Conservation (phyloP, 2,888 invertebrate species). For the Crossocerus cetratus region DNA sequence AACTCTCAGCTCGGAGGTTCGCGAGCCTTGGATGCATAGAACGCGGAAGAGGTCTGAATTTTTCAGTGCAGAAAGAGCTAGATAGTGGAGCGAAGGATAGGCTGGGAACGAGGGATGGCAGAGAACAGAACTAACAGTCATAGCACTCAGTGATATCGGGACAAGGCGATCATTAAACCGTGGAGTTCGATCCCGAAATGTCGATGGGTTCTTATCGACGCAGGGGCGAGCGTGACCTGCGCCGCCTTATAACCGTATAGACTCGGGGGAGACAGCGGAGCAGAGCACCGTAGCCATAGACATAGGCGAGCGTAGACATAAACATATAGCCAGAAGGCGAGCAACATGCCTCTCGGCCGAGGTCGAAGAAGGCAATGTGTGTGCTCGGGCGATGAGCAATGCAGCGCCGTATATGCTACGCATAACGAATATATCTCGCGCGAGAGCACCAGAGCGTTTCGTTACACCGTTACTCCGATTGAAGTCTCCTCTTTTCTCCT, state of each 20-base stretch:
- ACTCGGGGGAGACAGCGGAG: background rate
- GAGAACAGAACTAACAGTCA: background rate
- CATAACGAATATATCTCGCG: slow-evolving; percentile 60
- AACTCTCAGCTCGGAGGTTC: no score
- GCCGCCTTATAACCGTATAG: slow-evolving; percentile 33
- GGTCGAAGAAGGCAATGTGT: no score
- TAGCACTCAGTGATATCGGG: background rate
- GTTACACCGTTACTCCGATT: slow-evolving; percentile 67
- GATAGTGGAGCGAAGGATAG: background rate
- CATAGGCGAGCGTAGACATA: no score
- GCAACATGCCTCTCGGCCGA: no score
- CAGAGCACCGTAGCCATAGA: slow-evolving; percentile 9
- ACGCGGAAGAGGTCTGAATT: background rate
- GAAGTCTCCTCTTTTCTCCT: slow-evolving; percentile 49
- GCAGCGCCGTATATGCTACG: slow-evolving; percentile 33
- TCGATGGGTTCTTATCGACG: slow-evolving; percentile 30
- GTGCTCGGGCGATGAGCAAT: slow-evolving; percentile 23
- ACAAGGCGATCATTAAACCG: slow-evolving; percentile 10
- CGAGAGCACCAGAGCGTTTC: slow-evolving; percentile 70
- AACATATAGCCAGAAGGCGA: no score
- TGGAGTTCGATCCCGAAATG: background rate
- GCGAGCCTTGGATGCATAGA: background rate
- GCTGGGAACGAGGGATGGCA: background rate
- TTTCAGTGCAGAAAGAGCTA: background rate
- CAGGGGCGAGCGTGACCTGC: slow-evolving; percentile 46